Evolutionary conservation across 2,797 vertebrate genomes (phyloP).

Genomic region (Knipowitschia caucasica): DNA sequence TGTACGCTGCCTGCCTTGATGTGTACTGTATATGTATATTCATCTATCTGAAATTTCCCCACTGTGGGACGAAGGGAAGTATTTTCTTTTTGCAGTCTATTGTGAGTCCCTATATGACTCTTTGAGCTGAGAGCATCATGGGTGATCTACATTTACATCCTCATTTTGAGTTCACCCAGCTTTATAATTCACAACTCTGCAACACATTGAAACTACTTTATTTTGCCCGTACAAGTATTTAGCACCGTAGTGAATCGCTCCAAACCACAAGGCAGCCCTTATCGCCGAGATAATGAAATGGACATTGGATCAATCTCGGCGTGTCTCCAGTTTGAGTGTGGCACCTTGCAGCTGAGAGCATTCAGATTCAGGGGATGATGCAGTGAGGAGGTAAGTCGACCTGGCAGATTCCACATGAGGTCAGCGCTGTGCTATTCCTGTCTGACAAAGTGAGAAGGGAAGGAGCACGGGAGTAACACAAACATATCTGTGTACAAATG

Average conservation of each 20-base stretch:
- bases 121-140: no score
- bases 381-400: conserved; percentile 21
- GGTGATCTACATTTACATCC: no score
- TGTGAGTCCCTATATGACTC: no score
- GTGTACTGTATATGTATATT: no score
- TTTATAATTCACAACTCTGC: no score
- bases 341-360: conserved; percentile 7
- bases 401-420: conserved; percentile 32
- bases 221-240: conserved; percentile 16
- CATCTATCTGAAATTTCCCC: no score
- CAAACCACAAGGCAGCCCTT: conserved; percentile 13
- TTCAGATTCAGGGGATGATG: conserved; percentile 20
- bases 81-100: no score
- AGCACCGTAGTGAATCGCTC: conserved; percentile 12
- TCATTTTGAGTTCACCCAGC: no score
- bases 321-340: conserved; percentile 7
- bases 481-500: conserved; percentile 8
- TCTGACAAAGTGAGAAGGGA: conserved; percentile 22
- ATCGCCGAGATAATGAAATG: conserved; percentile 14
- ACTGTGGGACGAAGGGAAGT: no score
- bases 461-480: conserved; percentile 12
- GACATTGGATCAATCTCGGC: conserved; percentile 1
- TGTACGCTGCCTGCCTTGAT: no score
- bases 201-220: no score
- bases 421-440: conserved; percentile 35